A percentile compares a stretch with the other conserved stretches of the same genome.
Evolutionary conservation across 2,113 vertebrate genomes (phyloP).

Genomic region (Picathartes gymnocephalus): DNA sequence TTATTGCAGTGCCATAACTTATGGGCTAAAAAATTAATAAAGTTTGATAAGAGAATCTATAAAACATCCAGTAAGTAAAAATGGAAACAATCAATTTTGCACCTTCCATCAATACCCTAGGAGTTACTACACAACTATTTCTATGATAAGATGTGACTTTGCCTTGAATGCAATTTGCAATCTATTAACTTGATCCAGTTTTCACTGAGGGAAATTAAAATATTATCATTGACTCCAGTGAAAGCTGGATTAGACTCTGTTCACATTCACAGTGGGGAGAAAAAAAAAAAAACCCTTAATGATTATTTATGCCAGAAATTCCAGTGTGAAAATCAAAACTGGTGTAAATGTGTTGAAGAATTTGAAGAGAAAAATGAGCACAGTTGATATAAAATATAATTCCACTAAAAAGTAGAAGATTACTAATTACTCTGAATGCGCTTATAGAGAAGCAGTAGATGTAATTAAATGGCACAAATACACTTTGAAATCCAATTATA

Average conservation of each 20-base stretch:
- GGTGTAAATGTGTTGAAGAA: neutral
- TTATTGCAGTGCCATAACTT: neutral
- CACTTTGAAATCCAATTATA: conserved; percentile 58
- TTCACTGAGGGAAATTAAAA: neutral
- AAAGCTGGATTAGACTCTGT: conserved; percentile 19
- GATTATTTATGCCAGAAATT: conserved; percentile 41
- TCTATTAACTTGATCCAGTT: conserved; percentile 24
- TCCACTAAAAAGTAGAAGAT: conserved; percentile 28
- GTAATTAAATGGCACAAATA: conserved; percentile 53
- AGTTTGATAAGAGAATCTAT: neutral
- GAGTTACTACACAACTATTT: neutral
- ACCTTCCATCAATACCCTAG: neutral
- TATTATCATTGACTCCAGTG: neutral
- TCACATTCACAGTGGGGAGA: neutral
- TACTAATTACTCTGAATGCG: conserved; percentile 45
- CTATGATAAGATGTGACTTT: neutral
- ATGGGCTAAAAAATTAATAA: neutral
- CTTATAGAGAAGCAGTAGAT: conserved; percentile 25
- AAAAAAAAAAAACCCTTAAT: neutral
- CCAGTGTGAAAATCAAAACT: neutral
- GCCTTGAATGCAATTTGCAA: neutral
- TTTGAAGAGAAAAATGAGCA: conserved; percentile 5
- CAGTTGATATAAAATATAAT: neutral
- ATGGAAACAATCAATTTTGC: neutral
- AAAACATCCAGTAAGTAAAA: neutral